phyloP scores from a whole-genome alignment of 2,113 vertebrate genomes.

The Semnopithecus entellus region DNA sequence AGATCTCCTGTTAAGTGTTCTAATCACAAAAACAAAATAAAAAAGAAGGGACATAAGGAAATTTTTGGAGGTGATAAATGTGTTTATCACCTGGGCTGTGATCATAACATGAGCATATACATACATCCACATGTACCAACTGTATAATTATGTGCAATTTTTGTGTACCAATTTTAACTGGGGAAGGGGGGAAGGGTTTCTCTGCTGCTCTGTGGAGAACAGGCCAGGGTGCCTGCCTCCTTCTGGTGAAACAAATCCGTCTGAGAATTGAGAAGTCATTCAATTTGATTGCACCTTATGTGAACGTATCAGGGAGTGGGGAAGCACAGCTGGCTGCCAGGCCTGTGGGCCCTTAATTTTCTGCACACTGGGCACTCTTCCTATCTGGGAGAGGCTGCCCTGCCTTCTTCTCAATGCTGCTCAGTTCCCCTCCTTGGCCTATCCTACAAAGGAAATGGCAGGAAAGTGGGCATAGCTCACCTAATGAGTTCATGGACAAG shows the following conservation, averaged over 20 bases:
- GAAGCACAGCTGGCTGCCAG: background rate
- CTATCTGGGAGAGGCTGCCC: accelerated
- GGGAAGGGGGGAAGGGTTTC: background rate
- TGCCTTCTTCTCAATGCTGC: background rate
- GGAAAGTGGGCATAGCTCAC: background rate
- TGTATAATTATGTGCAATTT: background rate
- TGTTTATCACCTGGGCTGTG: background rate
- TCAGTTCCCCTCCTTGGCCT: background rate
- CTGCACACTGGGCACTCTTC: accelerated
- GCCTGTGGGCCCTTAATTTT: accelerated
- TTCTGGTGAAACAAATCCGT: background rate
- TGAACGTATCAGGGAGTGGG: background rate
- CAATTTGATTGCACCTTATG: background rate
- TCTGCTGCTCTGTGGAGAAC: background rate
- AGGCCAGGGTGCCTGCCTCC: background rate
- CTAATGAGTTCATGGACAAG: accelerated
- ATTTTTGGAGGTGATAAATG: background rate
- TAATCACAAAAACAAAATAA: background rate
- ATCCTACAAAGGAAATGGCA: background rate
- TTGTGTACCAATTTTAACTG: background rate
- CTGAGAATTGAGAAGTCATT: background rate
- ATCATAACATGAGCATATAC: background rate
- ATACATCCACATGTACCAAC: background rate
- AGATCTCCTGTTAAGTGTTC: background rate
- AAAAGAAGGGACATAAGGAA: background rate